Evolutionary conservation across 2,113 vertebrate species (phyloP), one percentile per base, ranked within the genome.

Genomic region (Labeo rohita): DNA sequence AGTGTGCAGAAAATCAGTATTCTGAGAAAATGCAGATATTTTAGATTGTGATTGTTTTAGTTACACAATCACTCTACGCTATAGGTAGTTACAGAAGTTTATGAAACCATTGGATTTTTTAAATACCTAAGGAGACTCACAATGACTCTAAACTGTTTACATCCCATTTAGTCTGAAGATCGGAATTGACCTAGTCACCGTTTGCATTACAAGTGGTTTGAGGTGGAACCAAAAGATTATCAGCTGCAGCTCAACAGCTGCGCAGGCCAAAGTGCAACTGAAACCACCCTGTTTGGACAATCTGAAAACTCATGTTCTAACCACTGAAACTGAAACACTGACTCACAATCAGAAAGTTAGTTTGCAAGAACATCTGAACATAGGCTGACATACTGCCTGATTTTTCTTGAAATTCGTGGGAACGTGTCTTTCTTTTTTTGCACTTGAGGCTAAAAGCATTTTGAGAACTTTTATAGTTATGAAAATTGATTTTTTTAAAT

Each of bases 171-270:
- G 9, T 45, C 39, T 45, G 66, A 78, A 56, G 15, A 56, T 18
- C 2, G 45, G 21, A 34, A 18, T 36, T 61, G n/a, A n/a, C 34
- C 8, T 12, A 9, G n/a, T 28, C 56, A 47, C 2, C 3, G 13
- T 65, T 80, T 65, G 56, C 56, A 23, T 80, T 54, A 54, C 47
- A 65, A 16, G 34, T 43, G 43, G 9, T 73, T 45, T 86, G 72
- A 11, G 12, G 1, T 47, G 36, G 21, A 61, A 47, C 63, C 4
- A 23, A 85, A 68, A 12, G 15, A 72, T 84, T 12, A 9, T 80
- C 85, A 78, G 81, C 66, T 85, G 85, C 50, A 63, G 80, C 76
- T 83, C 23, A 16, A 72, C 88, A 87, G 80, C 70, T 89, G 88
- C 8, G 15, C 3, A 50, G 59, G 12, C 36, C 28, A 83, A 80